Base-by-base conservation (phyloP, 2,797 vertebrate genomes). In the Danio kyathit region DNA sequence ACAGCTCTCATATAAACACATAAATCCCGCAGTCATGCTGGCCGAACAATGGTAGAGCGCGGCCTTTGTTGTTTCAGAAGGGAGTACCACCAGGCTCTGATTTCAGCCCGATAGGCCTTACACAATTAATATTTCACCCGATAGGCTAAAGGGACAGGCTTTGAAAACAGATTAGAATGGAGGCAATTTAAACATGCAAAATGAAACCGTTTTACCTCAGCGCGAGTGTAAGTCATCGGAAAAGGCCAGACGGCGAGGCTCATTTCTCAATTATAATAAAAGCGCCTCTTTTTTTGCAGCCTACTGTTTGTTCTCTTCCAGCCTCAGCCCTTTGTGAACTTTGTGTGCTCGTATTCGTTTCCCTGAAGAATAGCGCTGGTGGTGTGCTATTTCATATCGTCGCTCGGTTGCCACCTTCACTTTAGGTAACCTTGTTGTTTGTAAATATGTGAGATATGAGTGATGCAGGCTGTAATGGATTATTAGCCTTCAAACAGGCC, bases 91-190 rank as follows among this genome's bases (percentile, higher is more conserved):
- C 82, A 83, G 90, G 93, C 92, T 95, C 95, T 95, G 88, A 95
- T 96, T 96, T 95, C 92, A 93, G 87, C 89, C 83, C 82, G 92
- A 94, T 90, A 95, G 94, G 86, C 82, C 84, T 89, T 88, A 75
- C 83, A 82, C 89, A 94, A 94, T 95, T 95, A 94, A 95, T 94
- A 93, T 93, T 95, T 93, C 93, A 95, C 90, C 93, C 90, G 91
- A 95, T 95, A 92, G 86, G 87, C 83, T 81, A 84, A 89, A 87
- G 89, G 91, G 91, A 86, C 86, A 85, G 90, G 91, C 89, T 93
- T 74, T 73, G 87, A 89, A 82, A 80, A 86, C 78, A 75, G 82
- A 19, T 76, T 80, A 91, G 89, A 93, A 93, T 92, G 85, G 89
- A 92, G 82, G 87, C 86, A 90, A 93, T 93, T 93, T 89, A 87